Base-by-base conservation (phyloP, 2,888 invertebrate genomes). In the Lepidonotus clava region DNA sequence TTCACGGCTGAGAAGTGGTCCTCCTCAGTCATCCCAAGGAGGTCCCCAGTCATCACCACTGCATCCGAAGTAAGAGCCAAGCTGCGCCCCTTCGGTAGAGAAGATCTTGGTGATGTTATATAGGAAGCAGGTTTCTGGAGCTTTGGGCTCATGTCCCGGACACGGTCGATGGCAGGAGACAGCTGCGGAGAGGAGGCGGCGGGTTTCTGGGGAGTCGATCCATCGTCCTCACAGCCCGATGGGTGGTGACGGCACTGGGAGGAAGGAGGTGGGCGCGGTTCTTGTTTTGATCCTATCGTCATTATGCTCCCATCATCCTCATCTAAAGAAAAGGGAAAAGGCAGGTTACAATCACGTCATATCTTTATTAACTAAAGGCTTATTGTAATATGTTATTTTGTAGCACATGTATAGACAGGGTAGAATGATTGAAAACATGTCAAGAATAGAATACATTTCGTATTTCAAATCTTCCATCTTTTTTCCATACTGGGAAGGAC, bases 201-300 rank as follows among this genome's bases (percentile, higher is more conserved):
- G n/a, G 56, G 14, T 5, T 61, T 61, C 4, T 61, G 34, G 34
- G 71, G 36, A 32, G 66, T 66, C 0, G 36, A 36, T 11, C 36
- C 71, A 38, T 71, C 71, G 38, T 40, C 80, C 32, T 80, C 80
- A 46, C 80, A 80, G 11, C 80, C 80, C 11, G 80, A 80, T 8
- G 80, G 80, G 46, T 80, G 80, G 24, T 80, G 40, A 0, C 41
- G 80, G 1, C 80, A 8, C 32, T 80, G 80, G 14, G 80, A 46
- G 11, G 46, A 28, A 0, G 80, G 46, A 6, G 41, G 28, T n/a
- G 28, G 41, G 5, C 51, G 80, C 0, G 80, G 1, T n/a, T 24
- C 41, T 41, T 0, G 24, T 24, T 41, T 34, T 8, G 38, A 40
- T 1, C 36, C 38, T 0, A 36, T 21, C 18, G 40, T 40, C 6